Conservation (phyloP, 2,797 vertebrate genomes). For the Semotilus atromaculatus region DNA sequence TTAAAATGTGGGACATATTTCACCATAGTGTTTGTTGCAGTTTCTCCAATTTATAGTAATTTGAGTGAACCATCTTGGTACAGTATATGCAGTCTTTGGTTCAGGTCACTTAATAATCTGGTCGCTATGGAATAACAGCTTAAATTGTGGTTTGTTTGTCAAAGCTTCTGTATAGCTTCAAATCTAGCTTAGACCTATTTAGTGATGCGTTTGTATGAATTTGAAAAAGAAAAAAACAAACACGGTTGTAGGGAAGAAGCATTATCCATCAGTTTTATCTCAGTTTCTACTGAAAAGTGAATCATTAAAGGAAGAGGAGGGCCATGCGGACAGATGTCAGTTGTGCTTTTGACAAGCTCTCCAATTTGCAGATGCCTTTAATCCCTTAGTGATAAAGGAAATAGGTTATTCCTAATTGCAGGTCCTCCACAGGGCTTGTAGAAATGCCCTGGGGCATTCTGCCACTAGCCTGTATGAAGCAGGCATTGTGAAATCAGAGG, state of each 20-base stretch:
- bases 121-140: neutral
- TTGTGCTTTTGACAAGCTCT: slow-evolving; percentile 23
- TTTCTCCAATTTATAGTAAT: neutral
- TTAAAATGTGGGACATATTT: neutral
- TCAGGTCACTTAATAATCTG: neutral
- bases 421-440: slow-evolving; percentile 7
- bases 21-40: neutral
- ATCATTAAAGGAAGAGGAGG: slow-evolving; percentile 50
- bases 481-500: slow-evolving; percentile 45
- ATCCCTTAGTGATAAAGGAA: slow-evolving; percentile 38
- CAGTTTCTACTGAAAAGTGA: neutral
- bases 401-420: slow-evolving; percentile 36
- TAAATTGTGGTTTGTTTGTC: neutral
- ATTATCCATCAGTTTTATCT: neutral
- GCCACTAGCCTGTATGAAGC: slow-evolving; percentile 18
- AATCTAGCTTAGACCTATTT: neutral
- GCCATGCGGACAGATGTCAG: slow-evolving; percentile 25
- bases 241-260: neutral
- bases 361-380: slow-evolving; percentile 28
- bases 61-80: neutral
- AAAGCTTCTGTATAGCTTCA: neutral
- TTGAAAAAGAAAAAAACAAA: neutral
- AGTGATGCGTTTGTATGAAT: neutral
- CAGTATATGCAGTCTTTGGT: neutral
- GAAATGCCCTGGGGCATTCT: slow-evolving; percentile 7